phyloP scores from a whole-genome alignment of 2,113 vertebrate species.

The Sander vitreus region DNA sequence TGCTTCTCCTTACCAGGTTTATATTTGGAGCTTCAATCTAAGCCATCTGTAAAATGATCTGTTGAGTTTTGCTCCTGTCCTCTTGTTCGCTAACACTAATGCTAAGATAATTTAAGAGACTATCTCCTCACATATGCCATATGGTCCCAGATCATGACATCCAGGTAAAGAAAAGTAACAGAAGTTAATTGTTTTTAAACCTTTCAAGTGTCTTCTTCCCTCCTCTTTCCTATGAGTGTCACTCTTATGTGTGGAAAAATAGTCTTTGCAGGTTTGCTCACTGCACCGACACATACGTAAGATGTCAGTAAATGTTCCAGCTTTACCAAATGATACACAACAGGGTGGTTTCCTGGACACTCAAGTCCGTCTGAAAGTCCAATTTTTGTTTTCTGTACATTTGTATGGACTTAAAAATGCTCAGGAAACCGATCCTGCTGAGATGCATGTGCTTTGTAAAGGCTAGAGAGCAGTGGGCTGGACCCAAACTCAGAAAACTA shows the following conservation, averaged over 20 bases:
- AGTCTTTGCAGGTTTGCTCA: conserved; percentile 37
- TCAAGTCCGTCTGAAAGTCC: conserved; percentile 10
- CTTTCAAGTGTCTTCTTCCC: conserved; percentile 63
- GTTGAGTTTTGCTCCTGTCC: conserved; percentile 10
- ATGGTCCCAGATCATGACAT: conserved; percentile 25
- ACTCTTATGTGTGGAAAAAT: conserved; percentile 46
- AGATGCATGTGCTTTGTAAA: conserved; percentile 80
- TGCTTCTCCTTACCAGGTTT: conserved; percentile 34
- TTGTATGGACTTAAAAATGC: conserved; percentile 20
- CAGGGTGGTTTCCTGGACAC: conserved; percentile 70
- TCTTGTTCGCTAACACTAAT: conserved; percentile 6
- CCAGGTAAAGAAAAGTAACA: conserved; percentile 50
- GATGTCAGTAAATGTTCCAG: conserved; percentile 57
- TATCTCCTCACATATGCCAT: conserved; percentile 37
- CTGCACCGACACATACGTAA: conserved; percentile 40
- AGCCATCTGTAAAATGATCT: conserved; percentile 40
- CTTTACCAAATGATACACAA: conserved; percentile 65
- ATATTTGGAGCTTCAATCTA: conserved; percentile 29
- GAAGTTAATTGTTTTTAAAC: conserved; percentile 60
- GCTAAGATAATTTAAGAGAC: not conserved
- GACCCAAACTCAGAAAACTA: conserved; percentile 83
- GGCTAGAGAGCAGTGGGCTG: conserved; percentile 86
- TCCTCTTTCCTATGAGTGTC: conserved; percentile 52
- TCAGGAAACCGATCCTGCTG: conserved; percentile 71
- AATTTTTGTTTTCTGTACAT: conserved; percentile 26